Evolutionary conservation across 1,140 invertebrate species (phyloP), one percentile per base, ranked within the genome.

Genomic region (Atta texana): DNA sequence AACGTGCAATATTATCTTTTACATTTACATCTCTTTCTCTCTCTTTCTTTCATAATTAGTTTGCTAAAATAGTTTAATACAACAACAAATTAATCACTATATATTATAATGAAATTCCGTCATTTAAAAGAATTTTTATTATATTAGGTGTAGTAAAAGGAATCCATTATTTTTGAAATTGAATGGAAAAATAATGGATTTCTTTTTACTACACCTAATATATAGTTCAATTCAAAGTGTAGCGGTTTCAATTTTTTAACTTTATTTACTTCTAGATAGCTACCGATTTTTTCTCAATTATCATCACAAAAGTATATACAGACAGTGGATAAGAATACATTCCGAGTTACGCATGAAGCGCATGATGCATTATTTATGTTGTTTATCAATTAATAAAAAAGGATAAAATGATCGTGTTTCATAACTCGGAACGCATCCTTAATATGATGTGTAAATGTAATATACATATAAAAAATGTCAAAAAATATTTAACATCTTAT

Each of bases 1-100:
- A 31, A n/a, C 21, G 61, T 44, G 3, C 18, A 59, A 24, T 31
- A 39, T 82, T 72, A 72, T 49, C 0, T 84, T 61, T 51, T 24
- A 85, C 18, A 72, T 24, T 14, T 51, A 8, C 21, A 51, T 51
- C 44, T 75, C 3, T 44, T 28, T 34, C 0, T 8, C 6, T 8
- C 3, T 44, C 44, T 34, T 2, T 8, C 6, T 8, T 84, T n/a
- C 7, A 75, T 10, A 7, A 63, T 18, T 10, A 7, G 28, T 18
- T 16, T 57, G 28, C 18, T 59, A 6, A 68, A 1, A 69, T 49
- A 44, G 24, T 55, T 44, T 39, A 18, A 34, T 34, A 34, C 31
- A 34, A 14, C 0, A 68, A 18, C 3, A 44, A 53, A 51, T 4
- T 61, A 24, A 14, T 12, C 3, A 3, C 31, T 49, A 16, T 59